These are phyloP conservation scores for Trypoxylon attenuatum DNA, from an alignment of 2,888 invertebrate genomes.

Conservation along the genomic window DNA sequence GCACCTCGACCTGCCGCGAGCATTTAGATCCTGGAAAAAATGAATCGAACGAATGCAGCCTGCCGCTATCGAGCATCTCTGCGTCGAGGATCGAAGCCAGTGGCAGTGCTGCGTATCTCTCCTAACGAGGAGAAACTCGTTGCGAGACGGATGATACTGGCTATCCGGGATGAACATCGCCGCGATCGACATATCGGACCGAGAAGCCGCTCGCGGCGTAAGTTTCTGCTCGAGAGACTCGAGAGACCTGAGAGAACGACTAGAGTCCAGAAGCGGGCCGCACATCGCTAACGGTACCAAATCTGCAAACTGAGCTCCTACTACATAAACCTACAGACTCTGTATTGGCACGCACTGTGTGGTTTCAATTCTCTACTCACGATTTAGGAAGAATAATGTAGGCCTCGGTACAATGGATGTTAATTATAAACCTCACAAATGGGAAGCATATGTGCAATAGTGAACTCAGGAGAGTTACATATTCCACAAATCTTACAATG, in stretches of 20 bases:
- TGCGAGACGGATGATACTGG: slow-evolving; percentile 16
- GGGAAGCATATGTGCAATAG: too few species aligned
- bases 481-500: too few species aligned
- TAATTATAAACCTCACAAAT: too few species aligned
- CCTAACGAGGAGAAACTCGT: slow-evolving; percentile 45
- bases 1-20: too few species aligned
- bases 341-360: too few species aligned
- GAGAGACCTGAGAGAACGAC: slow-evolving; percentile 32
- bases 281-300: slow-evolving; percentile 66
- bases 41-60: too few species aligned
- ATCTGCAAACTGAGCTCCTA: slow-evolving; percentile 65
- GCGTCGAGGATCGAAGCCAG: slow-evolving; percentile 10
- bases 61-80: slow-evolving; percentile 21
- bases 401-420: too few species aligned
- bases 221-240: slow-evolving; percentile 35
- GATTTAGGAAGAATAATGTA: too few species aligned
- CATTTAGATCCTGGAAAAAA: too few species aligned
- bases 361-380: too few species aligned
- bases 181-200: slow-evolving; percentile 11
- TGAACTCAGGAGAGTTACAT: too few species aligned
- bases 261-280: slow-evolving; percentile 38
- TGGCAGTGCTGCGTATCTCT: slow-evolving; percentile 19
- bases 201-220: slow-evolving; percentile 22
- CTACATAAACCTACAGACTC: too few species aligned
- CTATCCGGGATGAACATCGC: slow-evolving; percentile 24